phyloP scores from a whole-genome alignment of 2,797 vertebrate genomes.

The Sphenodon punctatus region DNA sequence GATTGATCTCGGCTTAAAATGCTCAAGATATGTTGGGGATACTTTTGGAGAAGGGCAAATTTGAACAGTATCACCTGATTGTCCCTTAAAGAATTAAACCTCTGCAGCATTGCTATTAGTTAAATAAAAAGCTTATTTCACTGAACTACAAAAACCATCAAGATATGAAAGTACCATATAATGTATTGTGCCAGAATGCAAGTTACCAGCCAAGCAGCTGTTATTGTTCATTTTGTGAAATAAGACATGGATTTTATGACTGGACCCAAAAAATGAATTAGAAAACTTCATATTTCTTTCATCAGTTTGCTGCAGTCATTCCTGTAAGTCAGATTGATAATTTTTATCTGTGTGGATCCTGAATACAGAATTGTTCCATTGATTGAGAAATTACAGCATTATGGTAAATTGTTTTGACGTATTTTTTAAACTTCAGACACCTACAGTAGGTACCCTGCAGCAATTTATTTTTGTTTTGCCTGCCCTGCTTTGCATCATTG shows the following conservation, averaged over 20 bases:
- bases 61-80: slow-evolving; percentile 23
- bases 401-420: slow-evolving; percentile 31
- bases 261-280: slow-evolving; percentile 42
- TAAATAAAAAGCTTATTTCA: slow-evolving; percentile 38
- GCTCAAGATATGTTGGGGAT: not conserved
- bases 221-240: slow-evolving; percentile 37
- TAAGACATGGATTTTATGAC: slow-evolving; percentile 19
- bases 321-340: slow-evolving; percentile 16
- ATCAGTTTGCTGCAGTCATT: not conserved
- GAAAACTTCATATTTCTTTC: slow-evolving; percentile 24
- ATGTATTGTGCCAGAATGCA: not conserved
- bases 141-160: slow-evolving; percentile 1
- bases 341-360: not conserved
- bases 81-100: slow-evolving; percentile 9
- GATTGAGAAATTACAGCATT: slow-evolving; percentile 34
- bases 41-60: slow-evolving; percentile 34
- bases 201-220: not conserved
- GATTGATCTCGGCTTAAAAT: slow-evolving; percentile 39
- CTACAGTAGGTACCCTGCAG: not conserved
- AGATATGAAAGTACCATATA: slow-evolving; percentile 1
- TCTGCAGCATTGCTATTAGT: slow-evolving; percentile 29
- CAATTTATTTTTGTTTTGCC: slow-evolving; percentile 6
- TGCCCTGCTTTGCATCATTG: not conserved
- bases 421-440: not conserved
- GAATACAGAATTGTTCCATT: slow-evolving; percentile 16